These are phyloP conservation scores for Neelides sp. DNA, from an alignment of 1,140 invertebrate species.

Conservation along the genomic window DNA sequence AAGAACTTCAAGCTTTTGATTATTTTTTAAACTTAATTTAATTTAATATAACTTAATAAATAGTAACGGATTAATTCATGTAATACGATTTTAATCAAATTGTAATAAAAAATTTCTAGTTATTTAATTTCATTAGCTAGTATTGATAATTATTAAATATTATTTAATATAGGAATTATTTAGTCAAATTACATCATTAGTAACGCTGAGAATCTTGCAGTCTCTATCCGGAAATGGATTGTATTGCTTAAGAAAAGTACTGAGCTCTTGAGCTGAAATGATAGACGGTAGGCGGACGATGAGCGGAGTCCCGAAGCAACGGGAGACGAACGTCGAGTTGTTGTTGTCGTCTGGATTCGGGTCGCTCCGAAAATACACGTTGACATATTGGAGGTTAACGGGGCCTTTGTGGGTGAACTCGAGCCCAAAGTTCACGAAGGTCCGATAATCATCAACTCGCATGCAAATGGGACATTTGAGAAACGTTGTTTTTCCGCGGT, in stretches of 20 bases:
- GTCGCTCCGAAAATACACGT: conserved; percentile 45
- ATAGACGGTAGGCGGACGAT: conserved; percentile 46
- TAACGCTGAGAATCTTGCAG: conserved; percentile 39
- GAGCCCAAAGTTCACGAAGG: too few relatives aligned
- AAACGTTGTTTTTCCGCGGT: not conserved
- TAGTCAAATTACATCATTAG: conserved; percentile 43
- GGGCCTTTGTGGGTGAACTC: too few relatives aligned
- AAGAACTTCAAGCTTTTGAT: not conserved
- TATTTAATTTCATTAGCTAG: not conserved
- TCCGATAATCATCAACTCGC: conserved; percentile 38
- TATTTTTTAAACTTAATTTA: too few relatives aligned
- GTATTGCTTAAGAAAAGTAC: conserved; percentile 40
- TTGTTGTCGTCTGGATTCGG: conserved; percentile 41
- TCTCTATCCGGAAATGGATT: conserved; percentile 36
- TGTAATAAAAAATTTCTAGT: conserved; percentile 1
- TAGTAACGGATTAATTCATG: too few relatives aligned
- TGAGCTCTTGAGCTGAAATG: conserved; percentile 42
- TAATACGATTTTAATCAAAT: too few relatives aligned
- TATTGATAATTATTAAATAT: too few relatives aligned
- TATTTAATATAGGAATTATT: conserved; percentile 26
- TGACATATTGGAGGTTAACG: too few relatives aligned
- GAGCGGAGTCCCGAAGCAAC: conserved; percentile 47
- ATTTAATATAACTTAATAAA: too few relatives aligned
- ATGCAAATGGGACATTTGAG: conserved; percentile 45
- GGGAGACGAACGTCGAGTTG: conserved; percentile 35